A percentile compares a stretch with the other conserved stretches of the same genome.
Conservation (phyloP, 2,888 invertebrate genomes). For the Agonopterix heracliana region DNA sequence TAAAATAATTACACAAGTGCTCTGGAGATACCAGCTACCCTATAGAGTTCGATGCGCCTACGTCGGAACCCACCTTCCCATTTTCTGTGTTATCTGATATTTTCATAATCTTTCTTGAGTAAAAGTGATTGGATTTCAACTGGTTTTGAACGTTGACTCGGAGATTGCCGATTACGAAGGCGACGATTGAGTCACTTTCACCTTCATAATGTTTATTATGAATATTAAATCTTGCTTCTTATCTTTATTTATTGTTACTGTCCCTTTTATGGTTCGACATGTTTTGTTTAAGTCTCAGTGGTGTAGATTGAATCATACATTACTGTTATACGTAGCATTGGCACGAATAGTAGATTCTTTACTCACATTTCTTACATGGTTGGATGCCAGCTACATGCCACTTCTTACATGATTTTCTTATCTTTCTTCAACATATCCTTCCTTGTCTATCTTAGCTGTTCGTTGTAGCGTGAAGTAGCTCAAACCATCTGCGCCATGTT, state of each 20-base stretch:
- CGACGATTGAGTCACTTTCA: conserved; percentile 44
- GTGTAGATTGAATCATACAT: too few relatives aligned
- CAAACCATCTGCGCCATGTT: conserved; percentile 47
- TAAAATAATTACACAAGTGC: conserved; percentile 74
- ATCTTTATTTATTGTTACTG: background rate
- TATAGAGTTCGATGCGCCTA: conserved; percentile 21
- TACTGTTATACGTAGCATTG: too few relatives aligned
- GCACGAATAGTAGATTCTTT: background rate
- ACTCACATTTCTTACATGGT: too few relatives aligned
- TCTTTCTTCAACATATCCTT: conserved; percentile 8
- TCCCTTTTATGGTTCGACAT: background rate
- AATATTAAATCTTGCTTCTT: conserved; percentile 5
- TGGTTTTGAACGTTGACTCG: conserved; percentile 35
- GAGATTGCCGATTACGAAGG: conserved; percentile 22
- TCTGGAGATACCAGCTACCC: conserved; percentile 33
- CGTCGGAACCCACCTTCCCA: conserved; percentile 40
- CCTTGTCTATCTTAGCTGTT: conserved; percentile 21
- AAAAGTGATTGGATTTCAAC: conserved; percentile 41
- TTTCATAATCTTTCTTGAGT: conserved; percentile 27
- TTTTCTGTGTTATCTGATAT: conserved; percentile 30
- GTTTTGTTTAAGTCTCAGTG: too few relatives aligned
- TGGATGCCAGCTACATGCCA: background rate
- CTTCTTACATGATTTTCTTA: conserved; percentile 3
- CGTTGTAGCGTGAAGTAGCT: conserved; percentile 30
- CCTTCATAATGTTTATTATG: conserved; percentile 31